Evolutionary conservation across 2,797 vertebrate species (phyloP).

Genomic region (Pseudotriccus pelzelni): DNA sequence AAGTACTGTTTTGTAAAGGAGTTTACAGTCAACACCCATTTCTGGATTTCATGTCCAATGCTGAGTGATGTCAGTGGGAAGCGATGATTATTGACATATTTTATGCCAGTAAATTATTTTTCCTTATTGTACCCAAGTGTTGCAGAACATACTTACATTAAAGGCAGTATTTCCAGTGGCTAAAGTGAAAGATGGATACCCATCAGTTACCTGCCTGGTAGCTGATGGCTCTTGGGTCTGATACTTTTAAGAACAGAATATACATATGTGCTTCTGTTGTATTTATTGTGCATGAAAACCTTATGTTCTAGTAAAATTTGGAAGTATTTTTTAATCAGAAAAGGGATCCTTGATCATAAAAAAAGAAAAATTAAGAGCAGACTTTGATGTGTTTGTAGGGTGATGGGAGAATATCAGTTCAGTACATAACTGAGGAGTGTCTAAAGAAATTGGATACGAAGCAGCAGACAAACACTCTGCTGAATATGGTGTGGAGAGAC

Average conservation of each 20-base stretch:
- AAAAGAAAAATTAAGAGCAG: background rate
- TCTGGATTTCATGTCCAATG: background rate
- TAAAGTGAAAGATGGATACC: background rate
- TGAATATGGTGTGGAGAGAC: constrained; percentile 96
- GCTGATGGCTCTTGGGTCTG: background rate
- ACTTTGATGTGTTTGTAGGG: constrained; percentile 76
- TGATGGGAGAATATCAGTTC: constrained; percentile 87
- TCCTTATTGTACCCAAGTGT: background rate
- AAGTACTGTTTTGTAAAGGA: background rate
- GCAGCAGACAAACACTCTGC: constrained; percentile 91
- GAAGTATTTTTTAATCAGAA: background rate
- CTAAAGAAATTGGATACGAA: constrained; percentile 95
- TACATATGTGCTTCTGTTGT: rapidly evolving
- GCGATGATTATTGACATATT: rapidly evolving
- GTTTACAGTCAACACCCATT: background rate
- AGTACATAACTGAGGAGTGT: constrained; percentile 91
- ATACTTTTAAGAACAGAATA: background rate
- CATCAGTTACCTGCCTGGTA: background rate
- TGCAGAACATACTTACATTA: background rate
- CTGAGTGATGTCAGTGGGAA: background rate
- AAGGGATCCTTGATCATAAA: background rate
- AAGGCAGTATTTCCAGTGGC: background rate
- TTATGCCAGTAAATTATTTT: background rate
- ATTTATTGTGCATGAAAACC: background rate
- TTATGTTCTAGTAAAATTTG: background rate